Percentiles rank a stretch among this genome's conserved stretches.
phyloP scores from a whole-genome alignment of 2,113 vertebrate genomes.

The Catharus minimus region DNA sequence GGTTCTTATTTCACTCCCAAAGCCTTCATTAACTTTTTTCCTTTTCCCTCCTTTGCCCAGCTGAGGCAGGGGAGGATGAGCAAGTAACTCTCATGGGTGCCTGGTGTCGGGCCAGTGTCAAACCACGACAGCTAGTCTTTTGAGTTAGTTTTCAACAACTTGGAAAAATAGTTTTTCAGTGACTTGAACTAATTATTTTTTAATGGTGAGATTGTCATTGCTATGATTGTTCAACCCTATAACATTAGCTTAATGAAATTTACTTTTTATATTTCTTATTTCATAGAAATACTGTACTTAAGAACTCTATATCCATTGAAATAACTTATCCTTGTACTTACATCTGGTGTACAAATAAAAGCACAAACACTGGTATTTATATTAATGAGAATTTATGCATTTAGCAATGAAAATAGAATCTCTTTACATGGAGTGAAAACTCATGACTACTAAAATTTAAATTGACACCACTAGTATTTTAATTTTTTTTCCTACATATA shows the following conservation, averaged over 20 bases:
- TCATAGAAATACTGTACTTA: background rate
- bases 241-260: background rate
- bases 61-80: background rate
- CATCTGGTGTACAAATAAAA: background rate
- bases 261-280: background rate
- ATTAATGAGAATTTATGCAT: background rate
- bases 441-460: background rate
- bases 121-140: background rate
- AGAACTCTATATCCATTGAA: background rate
- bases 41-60: background rate
- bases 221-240: background rate
- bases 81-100: accelerated
- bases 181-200: background rate
- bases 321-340: background rate
- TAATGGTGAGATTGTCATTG: background rate
- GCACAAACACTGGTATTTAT: background rate
- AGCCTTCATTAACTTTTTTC: background rate
- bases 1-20: background rate
- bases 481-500: background rate
- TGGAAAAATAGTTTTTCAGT: background rate
- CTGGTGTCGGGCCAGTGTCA: background rate
- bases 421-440: background rate
- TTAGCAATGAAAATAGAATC: background rate
- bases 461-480: background rate
- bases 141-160: background rate